Evolutionary conservation across 2,113 vertebrate species (phyloP).

Genomic region (Egretta garzetta): DNA sequence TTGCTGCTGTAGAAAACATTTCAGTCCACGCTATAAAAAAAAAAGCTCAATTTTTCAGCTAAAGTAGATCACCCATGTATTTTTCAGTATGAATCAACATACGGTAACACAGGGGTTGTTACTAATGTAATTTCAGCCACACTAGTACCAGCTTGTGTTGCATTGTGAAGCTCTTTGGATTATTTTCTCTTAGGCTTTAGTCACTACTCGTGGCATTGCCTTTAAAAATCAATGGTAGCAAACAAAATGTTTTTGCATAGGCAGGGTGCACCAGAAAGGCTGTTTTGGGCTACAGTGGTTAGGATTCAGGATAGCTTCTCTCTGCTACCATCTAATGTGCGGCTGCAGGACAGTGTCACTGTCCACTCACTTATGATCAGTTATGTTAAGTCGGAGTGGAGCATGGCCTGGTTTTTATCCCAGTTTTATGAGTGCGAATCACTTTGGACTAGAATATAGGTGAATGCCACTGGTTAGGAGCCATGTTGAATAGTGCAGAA

Average conservation of each 20-base stretch:
- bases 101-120: not conserved
- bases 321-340: not conserved
- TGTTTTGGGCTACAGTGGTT: not conserved
- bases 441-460: not conserved
- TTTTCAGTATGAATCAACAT: not conserved
- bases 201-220: not conserved
- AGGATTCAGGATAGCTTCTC: not conserved
- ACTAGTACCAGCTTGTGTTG: not conserved
- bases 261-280: not conserved
- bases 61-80: not conserved
- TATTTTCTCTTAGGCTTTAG: not conserved
- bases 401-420: not conserved
- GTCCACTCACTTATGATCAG: not conserved
- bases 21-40: not conserved
- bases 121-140: not conserved
- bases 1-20: not conserved
- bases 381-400: not conserved
- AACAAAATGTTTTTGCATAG: not conserved
- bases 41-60: not conserved
- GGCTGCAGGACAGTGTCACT: not conserved
- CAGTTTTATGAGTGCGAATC: not conserved
- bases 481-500: not conserved
- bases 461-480: rapidly evolving
- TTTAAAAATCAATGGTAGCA: not conserved
- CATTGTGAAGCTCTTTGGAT: not conserved